phyloP scores from a whole-genome alignment of 2,797 vertebrate species.

The Crocodylus rhombifer region DNA sequence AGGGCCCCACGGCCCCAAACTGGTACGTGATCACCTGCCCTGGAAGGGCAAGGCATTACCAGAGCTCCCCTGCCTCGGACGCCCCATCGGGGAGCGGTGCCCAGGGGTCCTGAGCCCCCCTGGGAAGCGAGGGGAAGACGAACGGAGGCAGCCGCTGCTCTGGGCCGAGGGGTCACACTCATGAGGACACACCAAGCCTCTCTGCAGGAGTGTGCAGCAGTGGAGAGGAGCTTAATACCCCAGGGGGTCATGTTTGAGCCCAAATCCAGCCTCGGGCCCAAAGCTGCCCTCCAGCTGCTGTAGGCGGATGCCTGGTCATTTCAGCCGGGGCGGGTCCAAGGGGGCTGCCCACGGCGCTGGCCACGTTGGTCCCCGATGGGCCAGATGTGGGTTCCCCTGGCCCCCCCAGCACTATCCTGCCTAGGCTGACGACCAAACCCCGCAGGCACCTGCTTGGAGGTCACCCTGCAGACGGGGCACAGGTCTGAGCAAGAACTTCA shows the following conservation, averaged over 20 bases:
- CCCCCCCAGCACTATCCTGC: background rate
- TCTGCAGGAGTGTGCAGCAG: no score
- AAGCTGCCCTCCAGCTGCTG: no score
- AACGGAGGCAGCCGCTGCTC: background rate
- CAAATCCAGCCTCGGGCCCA: no score
- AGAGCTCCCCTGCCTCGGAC: background rate
- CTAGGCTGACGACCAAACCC: no score
- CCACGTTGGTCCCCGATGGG: background rate
- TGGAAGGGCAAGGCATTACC: conserved; percentile 1
- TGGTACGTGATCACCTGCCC: conserved; percentile 86
- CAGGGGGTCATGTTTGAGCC: no score
- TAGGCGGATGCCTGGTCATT: no score
- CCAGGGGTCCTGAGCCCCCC: rapidly evolving
- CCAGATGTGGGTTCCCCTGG: background rate
- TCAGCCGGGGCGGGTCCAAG: no score
- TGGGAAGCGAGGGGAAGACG: background rate
- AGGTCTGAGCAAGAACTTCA: background rate
- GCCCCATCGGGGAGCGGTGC: background rate
- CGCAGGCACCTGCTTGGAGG: no score
- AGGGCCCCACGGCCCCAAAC: conserved; percentile 74
- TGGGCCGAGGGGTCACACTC: background rate
- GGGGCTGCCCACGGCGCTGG: background rate
- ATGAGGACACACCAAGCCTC: no score
- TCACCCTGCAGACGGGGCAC: no score
- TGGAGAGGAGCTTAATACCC: no score